Evolutionary conservation across 2,888 invertebrate species (phyloP), one percentile per base, ranked within the genome.

Genomic region (Tryphoninae sp.): DNA sequence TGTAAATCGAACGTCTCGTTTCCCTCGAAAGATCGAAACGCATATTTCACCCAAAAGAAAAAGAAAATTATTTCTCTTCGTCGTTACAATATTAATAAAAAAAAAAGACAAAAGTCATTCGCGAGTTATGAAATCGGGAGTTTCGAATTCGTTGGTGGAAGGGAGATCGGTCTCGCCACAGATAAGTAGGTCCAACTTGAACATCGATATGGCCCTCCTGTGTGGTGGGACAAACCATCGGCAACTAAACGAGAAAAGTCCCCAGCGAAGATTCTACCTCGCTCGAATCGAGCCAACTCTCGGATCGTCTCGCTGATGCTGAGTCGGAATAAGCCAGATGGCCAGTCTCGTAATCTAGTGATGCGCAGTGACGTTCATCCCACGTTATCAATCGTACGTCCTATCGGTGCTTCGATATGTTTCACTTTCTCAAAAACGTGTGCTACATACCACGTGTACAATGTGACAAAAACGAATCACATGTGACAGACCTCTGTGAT

Each of bases 171-270:
- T 33, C 6, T 61, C 82, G 84, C 84, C 84, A 86, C 68, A 81
- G 81, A 86, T 81, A 82, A 82, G 85, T 86, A 69, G 81, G 84
- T 81, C 84, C 83, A 80, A 84, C 79, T 86, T 82, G 84, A 83
- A 86, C 86, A 86, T 87, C 76, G 82, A 81, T 86, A 78, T 84
- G 84, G 87, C 86, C 87, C 88, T 6, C 33, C 33, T 33, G 33
- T 33, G 86, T 87, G 85, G 86, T 87, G 83, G 80, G 84, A 81
- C 84, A 86, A 88, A 67, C 49, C 67, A 61, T 64, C 88, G 88
- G 88, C 88, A 88, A 88, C 89, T 85, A 82, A 88, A 88, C 89
- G 85, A 82, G 80, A 83, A 82, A 71, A 55, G 64, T 78, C 71
- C 22, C 16, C 69, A 61, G 16, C 53, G 33, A 42, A 33, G 62